Evolutionary conservation across 2,797 vertebrate genomes (phyloP).

Genomic region (Valencia hispanica): DNA sequence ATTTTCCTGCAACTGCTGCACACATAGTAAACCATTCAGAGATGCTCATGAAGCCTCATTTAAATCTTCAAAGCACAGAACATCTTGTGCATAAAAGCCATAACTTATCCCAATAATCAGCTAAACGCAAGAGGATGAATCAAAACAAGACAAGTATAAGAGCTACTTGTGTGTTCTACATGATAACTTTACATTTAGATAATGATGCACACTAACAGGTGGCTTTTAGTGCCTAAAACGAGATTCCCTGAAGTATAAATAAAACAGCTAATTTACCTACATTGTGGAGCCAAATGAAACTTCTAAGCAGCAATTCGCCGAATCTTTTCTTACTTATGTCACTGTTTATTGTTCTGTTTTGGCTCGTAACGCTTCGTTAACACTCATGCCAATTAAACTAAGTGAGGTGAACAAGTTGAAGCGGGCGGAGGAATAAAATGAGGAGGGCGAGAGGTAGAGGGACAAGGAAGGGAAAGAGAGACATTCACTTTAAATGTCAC

Average conservation of each 20-base stretch:
- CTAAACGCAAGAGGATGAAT: background rate
- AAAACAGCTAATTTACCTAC: slow-evolving; percentile 35
- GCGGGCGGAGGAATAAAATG: slow-evolving; percentile 20
- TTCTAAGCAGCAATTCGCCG: slow-evolving; percentile 22
- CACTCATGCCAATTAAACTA: slow-evolving; percentile 51
- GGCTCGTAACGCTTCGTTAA: slow-evolving; percentile 57
- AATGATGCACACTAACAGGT: slow-evolving; percentile 18
- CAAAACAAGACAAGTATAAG: background rate
- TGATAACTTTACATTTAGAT: slow-evolving; percentile 4
- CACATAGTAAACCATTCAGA: slow-evolving; percentile 6
- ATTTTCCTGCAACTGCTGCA: background rate
- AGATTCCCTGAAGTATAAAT: slow-evolving; percentile 29
- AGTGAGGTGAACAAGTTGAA: slow-evolving; percentile 43
- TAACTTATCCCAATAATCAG: slow-evolving; percentile 4
- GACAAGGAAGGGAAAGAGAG: slow-evolving; percentile 13
- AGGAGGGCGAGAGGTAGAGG: background rate
- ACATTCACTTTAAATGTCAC: slow-evolving; percentile 44
- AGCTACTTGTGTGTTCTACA: background rate
- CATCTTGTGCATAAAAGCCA: slow-evolving; percentile 6
- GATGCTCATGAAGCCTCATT: background rate
- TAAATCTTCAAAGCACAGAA: slow-evolving; percentile 17
- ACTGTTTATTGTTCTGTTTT: slow-evolving; percentile 45
- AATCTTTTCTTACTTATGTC: slow-evolving; percentile 22
- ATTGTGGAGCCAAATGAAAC: slow-evolving; percentile 48
- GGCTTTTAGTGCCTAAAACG: slow-evolving; percentile 17